phyloP scores from a whole-genome alignment of 2,888 invertebrate genomes.

The Synanthedon andrenaeformis region DNA sequence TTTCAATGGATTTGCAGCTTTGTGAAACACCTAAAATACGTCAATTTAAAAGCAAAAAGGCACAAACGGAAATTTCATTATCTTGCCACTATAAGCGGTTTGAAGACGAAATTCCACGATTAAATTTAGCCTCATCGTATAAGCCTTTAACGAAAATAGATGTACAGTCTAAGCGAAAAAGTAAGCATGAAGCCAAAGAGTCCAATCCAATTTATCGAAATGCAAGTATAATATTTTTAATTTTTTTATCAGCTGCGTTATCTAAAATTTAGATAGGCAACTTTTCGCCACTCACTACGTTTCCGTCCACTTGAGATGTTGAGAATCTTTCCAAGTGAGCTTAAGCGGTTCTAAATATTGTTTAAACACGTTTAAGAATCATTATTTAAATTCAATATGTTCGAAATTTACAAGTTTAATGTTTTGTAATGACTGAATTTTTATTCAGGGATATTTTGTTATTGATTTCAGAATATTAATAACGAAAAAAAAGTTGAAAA shows the following conservation, averaged over 20 bases:
- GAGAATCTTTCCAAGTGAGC: too few species aligned
- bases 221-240: neutral
- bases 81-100: slow-evolving; percentile 1
- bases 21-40: neutral
- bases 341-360: too few species aligned
- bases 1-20: too few species aligned
- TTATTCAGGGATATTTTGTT: too few species aligned
- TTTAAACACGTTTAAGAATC: too few species aligned
- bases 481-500: slow-evolving; percentile 27
- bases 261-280: neutral
- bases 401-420: too few species aligned
- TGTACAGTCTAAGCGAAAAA: neutral
- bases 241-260: neutral
- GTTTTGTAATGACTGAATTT: too few species aligned
- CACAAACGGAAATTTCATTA: slow-evolving; percentile 10
- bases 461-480: slow-evolving; percentile 31
- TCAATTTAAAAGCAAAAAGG: slow-evolving; percentile 9
- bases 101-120: neutral
- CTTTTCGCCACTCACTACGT: too few species aligned
- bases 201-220: neutral
- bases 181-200: neutral
- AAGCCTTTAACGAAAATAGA: neutral
- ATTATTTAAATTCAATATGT: too few species aligned
- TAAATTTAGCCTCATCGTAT: neutral
- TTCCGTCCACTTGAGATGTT: too few species aligned